These are phyloP conservation scores for Coccyzus lansbergi DNA, from an alignment of 2,797 vertebrate genomes.

Conservation along the genomic window DNA sequence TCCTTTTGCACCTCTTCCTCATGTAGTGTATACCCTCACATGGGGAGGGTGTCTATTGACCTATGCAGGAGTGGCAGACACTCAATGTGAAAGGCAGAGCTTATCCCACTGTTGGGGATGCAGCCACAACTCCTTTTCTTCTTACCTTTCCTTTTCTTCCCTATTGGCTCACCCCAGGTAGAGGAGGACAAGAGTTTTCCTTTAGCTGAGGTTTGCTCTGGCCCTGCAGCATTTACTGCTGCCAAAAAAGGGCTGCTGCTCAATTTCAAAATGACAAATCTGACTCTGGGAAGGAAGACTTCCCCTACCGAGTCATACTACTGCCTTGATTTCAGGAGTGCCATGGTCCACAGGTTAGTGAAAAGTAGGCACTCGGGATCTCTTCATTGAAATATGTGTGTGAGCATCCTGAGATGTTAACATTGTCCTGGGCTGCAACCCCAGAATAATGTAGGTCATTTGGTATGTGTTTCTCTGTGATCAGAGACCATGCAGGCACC, in stretches of 20 bases:
- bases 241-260: not conserved
- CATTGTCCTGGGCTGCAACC: not conserved
- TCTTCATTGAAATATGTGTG: not conserved
- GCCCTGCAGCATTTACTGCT: not conserved
- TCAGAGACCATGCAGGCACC: not conserved
- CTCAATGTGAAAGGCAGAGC: not conserved
- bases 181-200: not conserved
- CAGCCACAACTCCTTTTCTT: not conserved
- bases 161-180: not conserved
- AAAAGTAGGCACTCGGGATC: not conserved
- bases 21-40: accelerated
- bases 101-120: not conserved
- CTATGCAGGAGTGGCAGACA: not conserved
- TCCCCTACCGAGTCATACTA: not conserved
- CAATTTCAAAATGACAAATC: not conserved
- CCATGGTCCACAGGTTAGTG: accelerated
- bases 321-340: not conserved
- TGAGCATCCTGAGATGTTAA: not conserved
- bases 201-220: not conserved
- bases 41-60: not conserved
- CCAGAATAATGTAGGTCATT: not conserved
- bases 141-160: not conserved
- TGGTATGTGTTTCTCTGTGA: not conserved
- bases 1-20: not conserved
- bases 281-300: not conserved